A percentile compares a stretch with the other conserved stretches of the same genome.
These are phyloP conservation scores for Microcebus ravelobensis DNA, from an alignment of 2,113 vertebrate species.

Conservation along the genomic window DNA sequence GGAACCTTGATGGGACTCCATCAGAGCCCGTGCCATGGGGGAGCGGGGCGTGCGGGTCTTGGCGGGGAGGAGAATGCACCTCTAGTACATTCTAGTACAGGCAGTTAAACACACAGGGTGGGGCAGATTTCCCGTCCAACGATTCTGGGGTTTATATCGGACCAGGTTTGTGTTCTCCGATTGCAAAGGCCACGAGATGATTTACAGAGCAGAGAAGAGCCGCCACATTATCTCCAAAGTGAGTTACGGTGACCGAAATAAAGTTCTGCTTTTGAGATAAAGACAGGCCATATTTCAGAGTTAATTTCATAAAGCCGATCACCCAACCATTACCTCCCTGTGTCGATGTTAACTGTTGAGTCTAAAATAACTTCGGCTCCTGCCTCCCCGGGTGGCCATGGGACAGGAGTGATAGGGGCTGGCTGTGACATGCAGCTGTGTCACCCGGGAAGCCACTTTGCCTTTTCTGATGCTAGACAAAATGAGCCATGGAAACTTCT, in stretches of 20 bases:
- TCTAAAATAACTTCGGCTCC: background rate
- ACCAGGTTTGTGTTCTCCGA: background rate
- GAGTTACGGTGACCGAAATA: background rate
- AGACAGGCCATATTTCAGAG: constrained; percentile 51
- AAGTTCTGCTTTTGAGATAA: background rate
- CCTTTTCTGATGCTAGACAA: background rate
- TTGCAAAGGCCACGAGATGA: background rate
- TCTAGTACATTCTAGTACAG: background rate
- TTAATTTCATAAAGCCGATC: constrained; percentile 38
- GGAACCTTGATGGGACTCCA: background rate
- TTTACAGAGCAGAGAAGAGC: background rate
- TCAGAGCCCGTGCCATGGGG: accelerated
- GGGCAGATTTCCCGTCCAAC: background rate
- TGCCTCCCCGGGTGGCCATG: accelerated
- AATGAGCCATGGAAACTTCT: background rate
- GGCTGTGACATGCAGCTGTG: accelerated
- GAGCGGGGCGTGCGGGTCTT: background rate
- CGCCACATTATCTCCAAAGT: background rate
- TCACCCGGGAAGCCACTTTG: accelerated
- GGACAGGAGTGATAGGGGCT: accelerated
- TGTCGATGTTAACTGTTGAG: background rate
- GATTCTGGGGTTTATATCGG: background rate
- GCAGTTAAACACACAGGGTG: background rate
- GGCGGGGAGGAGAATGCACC: background rate
- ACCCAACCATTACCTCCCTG: background rate